phyloP scores from a whole-genome alignment of 2,888 invertebrate genomes.

The Drosophila koepferae region DNA sequence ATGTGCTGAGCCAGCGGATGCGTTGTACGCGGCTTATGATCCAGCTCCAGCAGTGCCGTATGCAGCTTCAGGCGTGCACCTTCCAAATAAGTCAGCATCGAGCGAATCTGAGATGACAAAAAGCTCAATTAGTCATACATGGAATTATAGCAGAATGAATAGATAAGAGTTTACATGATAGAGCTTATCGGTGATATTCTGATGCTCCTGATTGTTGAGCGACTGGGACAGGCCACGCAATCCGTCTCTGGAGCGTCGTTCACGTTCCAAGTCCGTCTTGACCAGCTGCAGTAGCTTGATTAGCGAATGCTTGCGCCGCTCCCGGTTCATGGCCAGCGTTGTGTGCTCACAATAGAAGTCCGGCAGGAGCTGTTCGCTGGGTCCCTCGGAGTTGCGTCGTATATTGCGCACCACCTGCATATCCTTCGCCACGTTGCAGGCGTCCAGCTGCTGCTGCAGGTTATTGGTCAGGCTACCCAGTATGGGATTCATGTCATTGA shows the following conservation, averaged over 20 bases:
- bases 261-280: constrained; percentile 94
- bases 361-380: constrained; percentile 93
- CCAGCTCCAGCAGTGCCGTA: constrained; percentile 92
- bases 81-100: constrained; percentile 96
- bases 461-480: constrained; percentile 87
- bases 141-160: constrained; percentile 61
- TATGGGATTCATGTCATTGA: constrained; percentile 91
- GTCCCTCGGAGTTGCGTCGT: constrained; percentile 86
- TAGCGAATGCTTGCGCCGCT: constrained; percentile 94
- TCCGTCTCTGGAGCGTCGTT: constrained; percentile 95
- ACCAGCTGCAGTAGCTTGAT: constrained; percentile 94
- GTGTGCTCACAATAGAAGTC: constrained; percentile 98
- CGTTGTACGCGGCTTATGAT: constrained; percentile 90
- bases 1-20: constrained; percentile 95
- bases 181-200: constrained; percentile 96
- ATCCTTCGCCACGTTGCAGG: constrained; percentile 84
- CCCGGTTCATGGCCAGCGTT: constrained; percentile 96
- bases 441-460: constrained; percentile 82
- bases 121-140: not conserved
- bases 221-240: constrained; percentile 95
- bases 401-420: constrained; percentile 84
- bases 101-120: constrained; percentile 89
- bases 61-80: constrained; percentile 95
- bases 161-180: constrained; percentile 89
- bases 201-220: constrained; percentile 95